Conservation (phyloP, 2,888 invertebrate genomes). For the Netelia fuscicornis region DNA sequence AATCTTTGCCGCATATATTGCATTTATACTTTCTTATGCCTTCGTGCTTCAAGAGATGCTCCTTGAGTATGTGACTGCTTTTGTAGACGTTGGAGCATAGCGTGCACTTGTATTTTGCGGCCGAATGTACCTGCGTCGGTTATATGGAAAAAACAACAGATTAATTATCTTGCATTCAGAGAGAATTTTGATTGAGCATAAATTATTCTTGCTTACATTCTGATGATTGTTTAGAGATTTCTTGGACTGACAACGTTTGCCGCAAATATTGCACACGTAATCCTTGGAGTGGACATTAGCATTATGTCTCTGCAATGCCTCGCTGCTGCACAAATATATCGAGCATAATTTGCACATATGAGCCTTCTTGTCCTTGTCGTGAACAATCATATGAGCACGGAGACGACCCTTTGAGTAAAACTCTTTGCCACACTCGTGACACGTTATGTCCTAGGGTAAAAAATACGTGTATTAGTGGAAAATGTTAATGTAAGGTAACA, state of each 20-base stretch:
- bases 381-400: constrained; percentile 78
- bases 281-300: constrained; percentile 76
- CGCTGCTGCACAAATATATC: constrained; percentile 75
- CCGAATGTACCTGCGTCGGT: constrained; percentile 75
- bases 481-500: not conserved
- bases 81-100: constrained; percentile 79
- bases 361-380: constrained; percentile 76
- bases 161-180: not conserved
- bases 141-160: not conserved
- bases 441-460: constrained; percentile 75
- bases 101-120: constrained; percentile 76
- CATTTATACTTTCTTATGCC: constrained; percentile 80
- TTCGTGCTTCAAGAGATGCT: constrained; percentile 79
- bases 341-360: constrained; percentile 78
- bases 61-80: constrained; percentile 79
- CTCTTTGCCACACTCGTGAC: constrained; percentile 76
- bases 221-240: constrained; percentile 79
- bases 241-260: constrained; percentile 74
- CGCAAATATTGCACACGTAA: constrained; percentile 77
- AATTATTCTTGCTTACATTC: constrained; percentile 72
- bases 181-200: not conserved
- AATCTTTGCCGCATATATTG: constrained; percentile 75
- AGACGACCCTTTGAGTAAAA: constrained; percentile 78
- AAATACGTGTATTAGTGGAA: not conserved
- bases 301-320: constrained; percentile 75